A percentile compares a stretch with the other conserved stretches of the same genome.
These are phyloP conservation scores for Sebastes hubbsi DNA, from an alignment of 2,797 vertebrate species.

Conservation along the genomic window DNA sequence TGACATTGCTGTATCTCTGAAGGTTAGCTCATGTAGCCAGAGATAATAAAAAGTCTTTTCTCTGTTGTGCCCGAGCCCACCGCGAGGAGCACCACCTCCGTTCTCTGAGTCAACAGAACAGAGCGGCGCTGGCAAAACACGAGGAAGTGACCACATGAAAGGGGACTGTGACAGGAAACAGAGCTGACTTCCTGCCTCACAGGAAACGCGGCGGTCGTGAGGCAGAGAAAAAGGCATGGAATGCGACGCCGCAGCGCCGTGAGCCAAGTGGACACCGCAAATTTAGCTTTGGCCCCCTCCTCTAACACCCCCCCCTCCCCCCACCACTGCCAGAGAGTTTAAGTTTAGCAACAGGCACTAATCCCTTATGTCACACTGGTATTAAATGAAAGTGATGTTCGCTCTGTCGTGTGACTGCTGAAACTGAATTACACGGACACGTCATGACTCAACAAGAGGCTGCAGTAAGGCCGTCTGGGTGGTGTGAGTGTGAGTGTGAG, in stretches of 20 bases:
- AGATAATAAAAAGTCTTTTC: neutral
- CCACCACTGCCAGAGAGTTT: conserved; percentile 11
- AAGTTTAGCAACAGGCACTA: conserved; percentile 48
- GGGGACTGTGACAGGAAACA: conserved; percentile 82
- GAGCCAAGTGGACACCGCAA: conserved; percentile 62
- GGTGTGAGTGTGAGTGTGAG: conserved; percentile 10
- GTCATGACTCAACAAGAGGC: conserved; percentile 42
- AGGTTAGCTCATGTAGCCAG: neutral
- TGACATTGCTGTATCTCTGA: conserved; percentile 8
- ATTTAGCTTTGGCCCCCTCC: conserved; percentile 16
- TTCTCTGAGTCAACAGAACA: conserved; percentile 61
- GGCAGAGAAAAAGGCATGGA: conserved; percentile 74
- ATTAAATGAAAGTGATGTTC: conserved; percentile 36
- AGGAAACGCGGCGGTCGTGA: conserved; percentile 79
- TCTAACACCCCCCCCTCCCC: neutral
- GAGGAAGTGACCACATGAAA: conserved; percentile 88
- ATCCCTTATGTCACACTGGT: conserved; percentile 51
- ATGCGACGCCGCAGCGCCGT: conserved; percentile 64
- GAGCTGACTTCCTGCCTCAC: conserved; percentile 83
- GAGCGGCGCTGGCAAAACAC: conserved; percentile 73
- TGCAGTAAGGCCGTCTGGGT: conserved; percentile 21
- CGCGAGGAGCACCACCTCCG: conserved; percentile 41
- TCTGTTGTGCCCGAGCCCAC: conserved; percentile 15
- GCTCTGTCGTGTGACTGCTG: conserved; percentile 43
- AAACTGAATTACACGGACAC: conserved; percentile 28